Evolutionary conservation across 2,888 invertebrate species (phyloP).

Genomic region (Heliothis peltigera): DNA sequence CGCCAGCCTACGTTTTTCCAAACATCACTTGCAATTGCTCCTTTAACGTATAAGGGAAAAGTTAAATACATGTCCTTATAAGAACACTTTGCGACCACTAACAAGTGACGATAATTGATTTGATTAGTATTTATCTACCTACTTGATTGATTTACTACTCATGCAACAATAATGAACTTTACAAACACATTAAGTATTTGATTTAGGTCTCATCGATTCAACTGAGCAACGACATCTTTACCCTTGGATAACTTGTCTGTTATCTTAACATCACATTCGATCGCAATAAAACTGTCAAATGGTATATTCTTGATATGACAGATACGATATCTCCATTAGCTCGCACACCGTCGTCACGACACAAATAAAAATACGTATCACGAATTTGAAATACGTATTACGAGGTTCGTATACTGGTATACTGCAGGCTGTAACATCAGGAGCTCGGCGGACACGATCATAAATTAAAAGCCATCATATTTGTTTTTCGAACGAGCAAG

Average conservation of each 20-base stretch:
- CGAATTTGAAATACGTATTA: constrained; percentile 71
- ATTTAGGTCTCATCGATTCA: constrained; percentile 49
- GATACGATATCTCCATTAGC: constrained; percentile 87
- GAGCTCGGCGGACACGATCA: constrained; percentile 75
- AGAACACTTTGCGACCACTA: constrained; percentile 48
- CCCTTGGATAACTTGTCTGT: constrained; percentile 70
- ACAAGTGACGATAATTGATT: constrained; percentile 45
- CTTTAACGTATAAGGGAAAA: constrained; percentile 68
- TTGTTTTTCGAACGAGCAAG: constrained; percentile 84
- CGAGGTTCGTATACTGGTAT: constrained; percentile 57
- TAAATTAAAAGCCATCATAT: constrained; percentile 88
- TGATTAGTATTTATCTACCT: constrained; percentile 16
- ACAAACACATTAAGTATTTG: constrained; percentile 48
- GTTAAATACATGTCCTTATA: constrained; percentile 66
- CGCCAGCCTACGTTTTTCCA: constrained; percentile 67
- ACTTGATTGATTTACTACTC: constrained; percentile 45
- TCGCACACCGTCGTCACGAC: constrained; percentile 80
- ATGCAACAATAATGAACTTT: constrained; percentile 10
- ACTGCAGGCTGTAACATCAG: constrained; percentile 70
- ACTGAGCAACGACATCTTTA: constrained; percentile 65
- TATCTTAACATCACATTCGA: constrained; percentile 79
- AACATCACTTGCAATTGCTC: constrained; percentile 67
- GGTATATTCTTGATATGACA: constrained; percentile 83
- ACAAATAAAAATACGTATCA: constrained; percentile 75
- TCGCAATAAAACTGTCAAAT: constrained; percentile 87